These are phyloP conservation scores for Panopea generosa DNA, from an alignment of 2,888 invertebrate species.

Conservation along the genomic window DNA sequence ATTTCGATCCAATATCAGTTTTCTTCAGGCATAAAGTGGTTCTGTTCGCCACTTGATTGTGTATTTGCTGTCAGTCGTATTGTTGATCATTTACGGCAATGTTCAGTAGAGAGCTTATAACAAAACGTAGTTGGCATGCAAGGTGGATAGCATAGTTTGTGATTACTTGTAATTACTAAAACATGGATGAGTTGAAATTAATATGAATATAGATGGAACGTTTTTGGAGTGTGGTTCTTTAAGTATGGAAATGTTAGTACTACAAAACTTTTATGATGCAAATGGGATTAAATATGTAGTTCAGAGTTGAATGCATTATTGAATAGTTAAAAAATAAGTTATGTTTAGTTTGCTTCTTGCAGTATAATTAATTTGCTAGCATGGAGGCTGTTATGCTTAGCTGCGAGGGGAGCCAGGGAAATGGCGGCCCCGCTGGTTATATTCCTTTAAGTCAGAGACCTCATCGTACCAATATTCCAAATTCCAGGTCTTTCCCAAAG, in stretches of 20 bases:
- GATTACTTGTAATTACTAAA: conserved; percentile 9
- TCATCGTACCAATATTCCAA: conserved; percentile 77
- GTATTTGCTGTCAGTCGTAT: conserved; percentile 33
- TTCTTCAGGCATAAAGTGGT: conserved; percentile 41
- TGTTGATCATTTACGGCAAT: conserved; percentile 1
- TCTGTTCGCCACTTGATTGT: conserved; percentile 43
- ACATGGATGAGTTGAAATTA: conserved; percentile 1
- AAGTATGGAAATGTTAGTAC: no score
- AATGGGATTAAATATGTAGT: no score
- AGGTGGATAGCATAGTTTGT: background rate
- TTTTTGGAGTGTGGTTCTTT: no score
- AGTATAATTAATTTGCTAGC: conserved; percentile 19
- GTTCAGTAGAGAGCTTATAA: conserved; percentile 2
- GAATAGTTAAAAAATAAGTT: no score
- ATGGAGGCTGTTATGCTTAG: conserved; percentile 85
- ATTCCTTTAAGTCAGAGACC: conserved; percentile 68
- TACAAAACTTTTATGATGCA: no score
- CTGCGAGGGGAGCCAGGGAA: conserved; percentile 79
- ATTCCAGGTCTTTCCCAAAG: conserved; percentile 85
- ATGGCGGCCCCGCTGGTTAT: conserved; percentile 79
- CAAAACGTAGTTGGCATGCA: conserved; percentile 2
- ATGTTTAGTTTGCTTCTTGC: no score
- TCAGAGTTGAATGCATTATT: no score
- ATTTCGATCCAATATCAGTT: conserved; percentile 52
- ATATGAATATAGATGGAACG: no score